These are phyloP conservation scores for Brachymystax lenok DNA, from an alignment of 2,797 vertebrate species.

Conservation along the genomic window DNA sequence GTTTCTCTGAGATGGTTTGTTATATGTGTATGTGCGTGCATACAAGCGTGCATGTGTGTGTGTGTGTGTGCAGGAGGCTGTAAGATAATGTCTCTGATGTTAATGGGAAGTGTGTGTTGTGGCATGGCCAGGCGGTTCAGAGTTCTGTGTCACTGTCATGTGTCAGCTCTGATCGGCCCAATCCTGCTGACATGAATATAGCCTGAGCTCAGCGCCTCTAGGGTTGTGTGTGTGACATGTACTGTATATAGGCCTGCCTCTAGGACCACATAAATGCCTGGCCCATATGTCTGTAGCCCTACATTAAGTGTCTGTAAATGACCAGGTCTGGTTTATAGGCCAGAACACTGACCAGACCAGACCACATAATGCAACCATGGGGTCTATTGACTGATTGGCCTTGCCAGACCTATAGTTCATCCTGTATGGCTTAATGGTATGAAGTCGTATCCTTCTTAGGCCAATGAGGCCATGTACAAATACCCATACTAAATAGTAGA, in stretches of 20 bases:
- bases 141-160: neutral
- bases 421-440: neutral
- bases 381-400: neutral
- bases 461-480: too few relatives aligned
- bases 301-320: neutral
- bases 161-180: neutral
- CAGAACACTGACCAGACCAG: neutral
- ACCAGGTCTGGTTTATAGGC: neutral
- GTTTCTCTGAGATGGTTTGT: too few relatives aligned
- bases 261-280: neutral
- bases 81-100: neutral
- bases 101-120: constrained; percentile 2
- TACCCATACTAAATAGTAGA: too few relatives aligned
- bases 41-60: neutral
- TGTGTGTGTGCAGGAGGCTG: neutral
- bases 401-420: neutral
- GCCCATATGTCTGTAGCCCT: neutral
- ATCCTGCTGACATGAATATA: neutral
- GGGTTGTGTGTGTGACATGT: neutral
- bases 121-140: neutral
- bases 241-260: neutral
- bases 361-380: neutral
- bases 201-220: neutral
- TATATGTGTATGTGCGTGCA: neutral
- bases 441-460: neutral